A percentile compares a stretch with the other conserved stretches of the same genome.
These are phyloP conservation scores for Crenichthys baileyi DNA, from an alignment of 2,797 vertebrate species.

Conservation along the genomic window DNA sequence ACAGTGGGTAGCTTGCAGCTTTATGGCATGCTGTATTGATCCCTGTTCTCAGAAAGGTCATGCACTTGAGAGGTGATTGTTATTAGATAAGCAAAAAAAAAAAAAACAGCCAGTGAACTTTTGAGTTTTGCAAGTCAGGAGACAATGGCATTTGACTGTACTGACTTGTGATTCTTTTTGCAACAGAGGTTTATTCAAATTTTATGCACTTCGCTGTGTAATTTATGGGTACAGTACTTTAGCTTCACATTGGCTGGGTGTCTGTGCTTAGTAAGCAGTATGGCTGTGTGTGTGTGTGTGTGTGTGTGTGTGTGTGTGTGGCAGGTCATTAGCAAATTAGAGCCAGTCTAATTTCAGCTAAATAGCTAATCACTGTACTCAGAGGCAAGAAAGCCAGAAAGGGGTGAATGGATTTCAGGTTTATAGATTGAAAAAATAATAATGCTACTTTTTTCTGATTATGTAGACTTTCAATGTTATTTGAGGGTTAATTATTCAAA, in stretches of 20 bases:
- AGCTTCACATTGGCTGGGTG: slow-evolving; percentile 26
- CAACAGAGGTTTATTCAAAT: slow-evolving; percentile 17
- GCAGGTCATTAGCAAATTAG: slow-evolving; percentile 63
- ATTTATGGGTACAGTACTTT: background rate
- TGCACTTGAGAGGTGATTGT: slow-evolving; percentile 68
- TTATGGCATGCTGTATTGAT: slow-evolving; percentile 72
- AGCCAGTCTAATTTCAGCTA: slow-evolving; percentile 57
- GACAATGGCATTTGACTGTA: slow-evolving; percentile 48
- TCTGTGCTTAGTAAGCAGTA: slow-evolving; percentile 59
- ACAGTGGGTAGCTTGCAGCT: slow-evolving; percentile 73
- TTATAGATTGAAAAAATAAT: background rate
- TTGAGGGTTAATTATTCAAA: background rate
- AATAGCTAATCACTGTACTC: slow-evolving; percentile 60
- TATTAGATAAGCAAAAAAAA: slow-evolving; percentile 69
- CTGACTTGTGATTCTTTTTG: slow-evolving; percentile 24
- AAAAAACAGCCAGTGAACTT: slow-evolving; percentile 53
- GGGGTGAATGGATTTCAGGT: slow-evolving; percentile 24
- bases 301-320: background rate
- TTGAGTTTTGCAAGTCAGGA: slow-evolving; percentile 32
- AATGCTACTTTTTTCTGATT: background rate
- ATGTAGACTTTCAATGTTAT: slow-evolving; percentile 4
- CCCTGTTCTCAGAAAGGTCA: slow-evolving; percentile 68
- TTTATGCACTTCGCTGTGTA: slow-evolving; percentile 11
- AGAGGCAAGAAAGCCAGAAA: slow-evolving; percentile 34
- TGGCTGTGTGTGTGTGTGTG: background rate